Conservation (phyloP, 2,113 vertebrate species). For the Phylloscopus whistleri region DNA sequence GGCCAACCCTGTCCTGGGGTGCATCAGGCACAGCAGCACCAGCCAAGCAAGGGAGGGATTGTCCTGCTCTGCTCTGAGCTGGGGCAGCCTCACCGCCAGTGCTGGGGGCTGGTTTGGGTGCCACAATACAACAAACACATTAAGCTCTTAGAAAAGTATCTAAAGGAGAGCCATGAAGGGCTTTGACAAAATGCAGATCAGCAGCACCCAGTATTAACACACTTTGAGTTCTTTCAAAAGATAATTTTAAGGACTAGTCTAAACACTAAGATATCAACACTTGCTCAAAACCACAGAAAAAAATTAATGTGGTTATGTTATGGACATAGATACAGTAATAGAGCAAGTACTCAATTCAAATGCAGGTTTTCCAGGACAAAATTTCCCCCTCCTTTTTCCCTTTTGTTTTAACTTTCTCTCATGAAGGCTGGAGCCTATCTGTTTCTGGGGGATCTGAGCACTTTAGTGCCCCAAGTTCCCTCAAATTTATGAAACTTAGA, state of each 20-base stretch:
- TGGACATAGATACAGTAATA: neutral
- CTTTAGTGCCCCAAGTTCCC: neutral
- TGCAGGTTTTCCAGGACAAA: neutral
- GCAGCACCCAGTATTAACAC: neutral
- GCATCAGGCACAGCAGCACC: neutral
- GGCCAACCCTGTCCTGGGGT: accelerated
- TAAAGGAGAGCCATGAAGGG: neutral
- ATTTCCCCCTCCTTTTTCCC: no score
- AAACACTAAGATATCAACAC: neutral
- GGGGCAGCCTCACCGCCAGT: neutral
- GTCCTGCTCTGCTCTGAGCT: neutral
- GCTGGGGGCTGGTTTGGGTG: neutral
- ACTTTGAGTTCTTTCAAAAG: neutral
- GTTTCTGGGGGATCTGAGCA: neutral
- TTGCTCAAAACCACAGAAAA: neutral
- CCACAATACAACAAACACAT: accelerated
- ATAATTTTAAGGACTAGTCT: neutral
- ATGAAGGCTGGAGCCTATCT: neutral
- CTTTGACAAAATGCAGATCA: neutral
- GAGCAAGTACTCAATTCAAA: neutral
- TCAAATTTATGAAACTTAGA: neutral
- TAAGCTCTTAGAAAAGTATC: accelerated
- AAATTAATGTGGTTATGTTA: neutral
- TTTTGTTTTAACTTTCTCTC: no score
- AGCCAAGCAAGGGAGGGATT: neutral